Evolutionary conservation across 2,797 vertebrate species (phyloP).

Genomic region (Cetoscarus ocellatus): DNA sequence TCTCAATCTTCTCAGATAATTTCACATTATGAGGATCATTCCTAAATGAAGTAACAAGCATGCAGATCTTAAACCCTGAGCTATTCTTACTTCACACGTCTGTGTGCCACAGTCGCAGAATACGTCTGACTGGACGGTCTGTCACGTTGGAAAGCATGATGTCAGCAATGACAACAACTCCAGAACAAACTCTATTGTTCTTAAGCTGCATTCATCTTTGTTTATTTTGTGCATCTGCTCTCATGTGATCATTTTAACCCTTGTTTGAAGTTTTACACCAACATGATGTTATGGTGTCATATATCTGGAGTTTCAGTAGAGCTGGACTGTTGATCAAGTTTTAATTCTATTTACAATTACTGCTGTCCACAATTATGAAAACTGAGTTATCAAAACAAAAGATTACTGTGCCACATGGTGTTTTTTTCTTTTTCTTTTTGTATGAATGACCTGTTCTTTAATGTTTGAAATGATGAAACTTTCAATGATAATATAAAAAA

Average conservation of each 20-base stretch:
- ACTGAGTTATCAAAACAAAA: no score
- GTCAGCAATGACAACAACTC: constrained; percentile 15
- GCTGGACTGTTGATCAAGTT: not conserved
- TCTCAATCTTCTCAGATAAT: constrained; percentile 11
- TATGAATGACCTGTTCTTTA: no score
- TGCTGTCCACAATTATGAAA: no score
- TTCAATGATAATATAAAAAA: no score
- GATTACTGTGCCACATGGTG: no score
- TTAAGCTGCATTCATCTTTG: constrained; percentile 6
- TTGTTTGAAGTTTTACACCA: not conserved
- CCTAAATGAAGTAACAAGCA: constrained; percentile 6
- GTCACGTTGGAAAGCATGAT: constrained; percentile 20
- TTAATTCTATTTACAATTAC: no score
- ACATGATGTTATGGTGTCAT: constrained; percentile 10
- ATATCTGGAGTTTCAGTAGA: constrained; percentile 8
- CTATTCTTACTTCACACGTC: constrained; percentile 3
- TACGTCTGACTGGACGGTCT: constrained; percentile 15
- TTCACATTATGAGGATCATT: not conserved
- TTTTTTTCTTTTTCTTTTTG: no score
- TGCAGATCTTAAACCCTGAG: constrained; percentile 5
- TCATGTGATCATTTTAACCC: not conserved
- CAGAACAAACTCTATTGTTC: constrained; percentile 26
- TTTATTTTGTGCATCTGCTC: constrained; percentile 4
- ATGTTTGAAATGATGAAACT: no score
- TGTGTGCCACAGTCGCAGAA: constrained; percentile 13